Base-by-base conservation (phyloP, 1,140 invertebrate genomes). In the Pogonomyrmex barbatus region DNA sequence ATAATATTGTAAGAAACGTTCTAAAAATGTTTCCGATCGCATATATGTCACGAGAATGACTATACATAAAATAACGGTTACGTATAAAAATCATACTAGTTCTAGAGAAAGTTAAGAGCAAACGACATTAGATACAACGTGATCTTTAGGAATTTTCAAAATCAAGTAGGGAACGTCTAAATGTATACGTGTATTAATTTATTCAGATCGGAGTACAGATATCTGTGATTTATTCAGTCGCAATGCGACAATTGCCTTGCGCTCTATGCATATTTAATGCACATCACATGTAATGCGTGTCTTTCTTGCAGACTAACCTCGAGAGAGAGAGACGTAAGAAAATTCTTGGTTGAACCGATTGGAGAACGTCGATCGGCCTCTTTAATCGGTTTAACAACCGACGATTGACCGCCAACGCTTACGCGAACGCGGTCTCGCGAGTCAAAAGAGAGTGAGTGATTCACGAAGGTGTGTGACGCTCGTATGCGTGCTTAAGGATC, bases 121-220 rank as follows among this genome's bases (percentile, higher is more conserved):
- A 14, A 33, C 56, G 24, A 9, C 14, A 42, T 6, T 6, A 68
- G n/a, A 47, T 30, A 68, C 14, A 30, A 47, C 4, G n/a, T 14
- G 24, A 30, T 68, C 42, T 68, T 50, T 0, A 2, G 47, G 9
- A 42, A 3, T 33, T 68, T 68, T 50, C 45, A 50, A 68, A 47
- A 50, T 33, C 24, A 14, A 14, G 24, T 1, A 50, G 10, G 10
- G 17, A 67, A 45, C 30, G 36, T 17, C 12, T n/a, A 2, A 14
- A 9, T 17, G 33, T 39, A 9, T 39, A 65, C 36, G 0, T 42
- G 36, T 50, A n/a, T 50, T 68, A 75, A 75, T 58, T n/a, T n/a
- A 73, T 73, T 56, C 33, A 56, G n/a, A 76, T 47, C 58, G 36
- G 10, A 60, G 62, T 63, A 77, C 47, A 47, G 75, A 77, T 63